Conservation (phyloP, 2,113 vertebrate genomes). For the Cinclus mexicanus region DNA sequence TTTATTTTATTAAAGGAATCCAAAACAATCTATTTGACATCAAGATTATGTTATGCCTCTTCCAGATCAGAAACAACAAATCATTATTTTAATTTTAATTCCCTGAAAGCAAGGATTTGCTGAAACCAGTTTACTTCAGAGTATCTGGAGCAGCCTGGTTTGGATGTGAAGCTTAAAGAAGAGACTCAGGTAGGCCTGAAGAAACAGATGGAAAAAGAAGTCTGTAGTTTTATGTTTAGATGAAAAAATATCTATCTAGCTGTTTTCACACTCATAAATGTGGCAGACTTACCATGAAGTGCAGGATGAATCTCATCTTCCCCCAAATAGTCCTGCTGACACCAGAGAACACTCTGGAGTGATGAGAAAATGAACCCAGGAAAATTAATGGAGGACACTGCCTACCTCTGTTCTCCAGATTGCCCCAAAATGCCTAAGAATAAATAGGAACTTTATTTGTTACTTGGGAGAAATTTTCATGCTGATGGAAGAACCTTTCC, state of each 20-base stretch:
- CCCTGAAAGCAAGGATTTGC: not conserved
- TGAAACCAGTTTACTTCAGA: not conserved
- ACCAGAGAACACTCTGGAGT: not conserved
- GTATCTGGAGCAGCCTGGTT: not conserved
- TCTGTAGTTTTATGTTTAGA: not conserved
- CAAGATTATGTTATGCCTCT: not conserved
- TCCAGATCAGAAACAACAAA: not conserved
- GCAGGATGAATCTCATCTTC: not conserved
- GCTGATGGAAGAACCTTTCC: not conserved
- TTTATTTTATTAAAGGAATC: not conserved
- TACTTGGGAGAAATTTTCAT: not conserved
- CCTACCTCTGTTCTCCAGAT: not conserved
- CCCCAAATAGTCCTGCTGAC: not conserved
- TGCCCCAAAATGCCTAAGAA: accelerated
- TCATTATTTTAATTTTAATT: not conserved
- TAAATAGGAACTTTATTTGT: not conserved
- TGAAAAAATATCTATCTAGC: not conserved
- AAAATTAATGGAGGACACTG: not conserved
- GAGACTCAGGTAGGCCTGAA: not conserved
- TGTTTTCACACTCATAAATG: not conserved
- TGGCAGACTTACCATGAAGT: not conserved
- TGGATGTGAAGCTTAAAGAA: not conserved
- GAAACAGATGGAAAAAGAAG: not conserved
- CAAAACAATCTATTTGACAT: not conserved
- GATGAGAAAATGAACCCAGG: not conserved